Percentiles rank a stretch among this genome's conserved stretches.
Conservation (phyloP, 2,888 invertebrate species). For the Lobophora halterata region DNA sequence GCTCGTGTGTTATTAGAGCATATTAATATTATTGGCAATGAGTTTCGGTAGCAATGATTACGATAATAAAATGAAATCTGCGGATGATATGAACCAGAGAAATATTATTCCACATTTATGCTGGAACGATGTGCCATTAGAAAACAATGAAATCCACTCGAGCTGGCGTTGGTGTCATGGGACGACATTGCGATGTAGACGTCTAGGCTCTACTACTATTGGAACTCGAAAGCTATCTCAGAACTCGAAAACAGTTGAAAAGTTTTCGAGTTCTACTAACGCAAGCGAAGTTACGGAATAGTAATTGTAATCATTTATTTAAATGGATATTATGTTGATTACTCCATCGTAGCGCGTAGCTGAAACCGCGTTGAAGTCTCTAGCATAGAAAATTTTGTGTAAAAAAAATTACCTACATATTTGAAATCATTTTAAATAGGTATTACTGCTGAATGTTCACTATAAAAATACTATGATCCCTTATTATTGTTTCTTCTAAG, state of each 20-base stretch:
- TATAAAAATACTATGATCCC: too few relatives aligned
- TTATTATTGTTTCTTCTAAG: too few relatives aligned
- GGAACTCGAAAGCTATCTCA: slow-evolving; percentile 10
- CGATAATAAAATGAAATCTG: slow-evolving; percentile 9
- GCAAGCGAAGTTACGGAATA: too few relatives aligned
- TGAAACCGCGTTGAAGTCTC: slow-evolving; percentile 7
- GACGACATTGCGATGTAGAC: slow-evolving; percentile 19
- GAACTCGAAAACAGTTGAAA: too few relatives aligned
- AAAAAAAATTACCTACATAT: too few relatives aligned
- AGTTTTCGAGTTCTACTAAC: too few relatives aligned
- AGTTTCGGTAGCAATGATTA: slow-evolving; percentile 6
- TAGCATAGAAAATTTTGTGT: too few relatives aligned
- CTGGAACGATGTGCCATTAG: slow-evolving; percentile 30
- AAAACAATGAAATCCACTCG: slow-evolving; percentile 57
- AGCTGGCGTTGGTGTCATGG: slow-evolving; percentile 27
- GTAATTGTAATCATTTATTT: too few relatives aligned
- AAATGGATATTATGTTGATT: too few relatives aligned
- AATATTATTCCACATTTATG: slow-evolving; percentile 29
- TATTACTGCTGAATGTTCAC: too few relatives aligned
- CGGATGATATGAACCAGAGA: slow-evolving; percentile 2
- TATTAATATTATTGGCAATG: slow-evolving; percentile 14
- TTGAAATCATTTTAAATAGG: too few relatives aligned
- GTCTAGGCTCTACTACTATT: slow-evolving; percentile 13
- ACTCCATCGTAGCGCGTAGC: too few relatives aligned
- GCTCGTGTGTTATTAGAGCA: slow-evolving; percentile 6